phyloP scores from a whole-genome alignment of 1,140 invertebrate genomes.

The Nilaparvata lugens region DNA sequence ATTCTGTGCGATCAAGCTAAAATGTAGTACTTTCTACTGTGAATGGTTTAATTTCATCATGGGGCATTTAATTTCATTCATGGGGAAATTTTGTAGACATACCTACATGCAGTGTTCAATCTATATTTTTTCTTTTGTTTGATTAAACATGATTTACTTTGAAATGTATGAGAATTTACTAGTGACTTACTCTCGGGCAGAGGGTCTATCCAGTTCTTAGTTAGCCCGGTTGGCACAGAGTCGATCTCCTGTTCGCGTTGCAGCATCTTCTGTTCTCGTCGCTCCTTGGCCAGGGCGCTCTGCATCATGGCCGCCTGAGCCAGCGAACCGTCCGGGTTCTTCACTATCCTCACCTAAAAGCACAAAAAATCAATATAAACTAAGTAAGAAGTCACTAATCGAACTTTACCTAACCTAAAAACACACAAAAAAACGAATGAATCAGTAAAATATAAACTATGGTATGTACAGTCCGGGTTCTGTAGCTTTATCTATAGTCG shows the following conservation, averaged over 20 bases:
- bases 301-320: conserved; percentile 99
- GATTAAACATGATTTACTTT: no score
- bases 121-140: no score
- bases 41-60: no score
- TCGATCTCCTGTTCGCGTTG: conserved; percentile 87
- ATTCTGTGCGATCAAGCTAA: no score
- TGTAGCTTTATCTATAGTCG: no score
- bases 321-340: conserved; percentile 97
- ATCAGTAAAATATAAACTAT: neutral
- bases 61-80: no score
- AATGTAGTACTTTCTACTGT: no score
- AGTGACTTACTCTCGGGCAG: conserved; percentile 66
- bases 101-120: no score
- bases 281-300: conserved; percentile 91
- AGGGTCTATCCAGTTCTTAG: conserved; percentile 94
- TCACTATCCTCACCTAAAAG: conserved; percentile 71
- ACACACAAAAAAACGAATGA: neutral
- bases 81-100: no score
- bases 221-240: conserved; percentile 67
- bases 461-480: no score
- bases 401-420: conserved; percentile 17
- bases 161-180: neutral
- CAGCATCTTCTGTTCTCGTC: conserved; percentile 87
- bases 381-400: no score
- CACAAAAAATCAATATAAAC: neutral